Base-by-base conservation (phyloP, 2,888 invertebrate genomes). In the Isoperla grammatica region DNA sequence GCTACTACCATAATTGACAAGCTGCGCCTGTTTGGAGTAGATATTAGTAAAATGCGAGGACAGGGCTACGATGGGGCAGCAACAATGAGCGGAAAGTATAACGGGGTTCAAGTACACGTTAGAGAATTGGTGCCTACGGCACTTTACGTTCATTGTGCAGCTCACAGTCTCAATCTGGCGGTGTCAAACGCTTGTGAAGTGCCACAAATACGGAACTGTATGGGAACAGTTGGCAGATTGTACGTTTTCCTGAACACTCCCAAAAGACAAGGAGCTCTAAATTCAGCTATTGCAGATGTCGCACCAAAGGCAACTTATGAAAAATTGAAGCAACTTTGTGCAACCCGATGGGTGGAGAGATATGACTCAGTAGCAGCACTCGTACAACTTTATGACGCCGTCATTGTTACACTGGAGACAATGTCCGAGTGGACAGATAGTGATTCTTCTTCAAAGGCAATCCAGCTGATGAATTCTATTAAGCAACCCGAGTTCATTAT, bases 31-130 rank as follows among this genome's bases (percentile, higher is more conserved):
- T 40, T 39, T 39, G 55, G 39, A 20, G 35, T 55, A 29, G 55
- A 55, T 35, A 15, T 55, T 13, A 55, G 17, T 11, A 55, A 55
- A 39, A 13, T 46, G 55, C n/a, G 55, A 29, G 29, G 39, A 13
- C 43, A 55, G 20, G 46, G 55, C 37, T 55, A 55, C 5, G 8
- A 55, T 15, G 40, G 55, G 6, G 55, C 55, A 20, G 55, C 55
- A 39, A 2, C 55, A 19, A 42, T 55, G 39, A n/a, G 55, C 35
- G 43, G 55, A 35, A 13, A 55, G 42, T 55, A 39, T 55, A 1
- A 40, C 9, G 55, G 55, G 6, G 55, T 55, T 15, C 55, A 55
- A 37, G 55, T 17, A 11, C 35, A 35, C 13, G 40, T 55, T 1
- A 55, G 37, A 37, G 40, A 55, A 39, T 4, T 29, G n/a, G n/a